Conservation (phyloP, 1,140 invertebrate genomes). For the Brachionus sp. region DNA sequence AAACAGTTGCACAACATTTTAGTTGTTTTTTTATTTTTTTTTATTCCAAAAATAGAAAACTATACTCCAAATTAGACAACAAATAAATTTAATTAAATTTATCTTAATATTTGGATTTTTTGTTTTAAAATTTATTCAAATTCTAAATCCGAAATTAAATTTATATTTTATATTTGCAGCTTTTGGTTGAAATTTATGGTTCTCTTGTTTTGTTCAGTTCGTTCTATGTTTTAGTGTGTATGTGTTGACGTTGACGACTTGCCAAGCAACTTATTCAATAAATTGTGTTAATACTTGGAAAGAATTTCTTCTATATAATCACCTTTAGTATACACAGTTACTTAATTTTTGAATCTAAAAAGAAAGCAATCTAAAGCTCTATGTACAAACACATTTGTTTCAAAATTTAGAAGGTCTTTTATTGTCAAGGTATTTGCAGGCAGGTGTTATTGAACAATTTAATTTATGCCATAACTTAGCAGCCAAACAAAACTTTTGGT, state of each 20-base stretch:
- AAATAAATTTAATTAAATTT: too few relatives aligned
- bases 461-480: constrained; percentile 30
- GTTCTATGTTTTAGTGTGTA: constrained; percentile 16
- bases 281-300: constrained; percentile 4
- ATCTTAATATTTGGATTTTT: not conserved
- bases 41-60: not conserved
- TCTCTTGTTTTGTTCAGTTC: constrained; percentile 23
- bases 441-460: not conserved
- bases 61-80: too few relatives aligned
- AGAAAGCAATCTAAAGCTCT: not conserved
- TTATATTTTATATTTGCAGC: not conserved
- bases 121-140: not conserved
- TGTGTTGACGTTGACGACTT: constrained; percentile 46
- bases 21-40: not conserved
- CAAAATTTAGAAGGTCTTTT: constrained; percentile 3
- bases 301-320: not conserved
- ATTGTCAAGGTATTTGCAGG: not conserved
- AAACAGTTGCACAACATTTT: not conserved
- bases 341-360: not conserved
- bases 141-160: not conserved
- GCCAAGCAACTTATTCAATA: constrained; percentile 45
- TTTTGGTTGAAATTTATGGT: constrained; percentile 30
- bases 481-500: constrained; percentile 19
- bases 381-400: not conserved
- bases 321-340: constrained; percentile 25